These are phyloP conservation scores for Artibeus jamaicensis DNA, from an alignment of 2,797 vertebrate species.

Conservation along the genomic window DNA sequence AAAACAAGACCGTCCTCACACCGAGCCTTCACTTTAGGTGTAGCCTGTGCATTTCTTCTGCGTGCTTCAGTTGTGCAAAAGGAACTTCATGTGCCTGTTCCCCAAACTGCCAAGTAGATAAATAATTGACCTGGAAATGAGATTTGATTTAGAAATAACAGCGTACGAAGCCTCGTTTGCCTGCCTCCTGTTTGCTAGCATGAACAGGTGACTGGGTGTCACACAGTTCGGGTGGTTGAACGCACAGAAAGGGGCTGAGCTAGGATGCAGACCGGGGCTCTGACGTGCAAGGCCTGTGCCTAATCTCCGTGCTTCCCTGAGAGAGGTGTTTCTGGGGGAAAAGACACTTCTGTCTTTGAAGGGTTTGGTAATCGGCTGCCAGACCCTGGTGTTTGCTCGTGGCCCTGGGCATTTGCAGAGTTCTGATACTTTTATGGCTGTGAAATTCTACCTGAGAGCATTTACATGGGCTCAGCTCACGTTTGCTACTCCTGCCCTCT, in stretches of 20 bases:
- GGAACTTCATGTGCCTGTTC: neutral
- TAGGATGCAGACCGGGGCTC: neutral
- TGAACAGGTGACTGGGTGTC: neutral
- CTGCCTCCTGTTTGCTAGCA: neutral
- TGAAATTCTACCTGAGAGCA: neutral
- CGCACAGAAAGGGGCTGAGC: neutral
- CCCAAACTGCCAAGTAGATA: neutral
- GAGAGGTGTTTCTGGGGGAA: neutral
- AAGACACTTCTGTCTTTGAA: neutral
- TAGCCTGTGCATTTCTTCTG: neutral
- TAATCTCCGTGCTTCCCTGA: neutral
- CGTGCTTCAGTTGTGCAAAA: neutral
- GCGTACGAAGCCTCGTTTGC: neutral
- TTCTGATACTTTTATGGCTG: neutral
- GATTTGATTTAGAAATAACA: neutral
- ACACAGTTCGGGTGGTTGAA: too few relatives aligned
- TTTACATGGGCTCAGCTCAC: neutral
- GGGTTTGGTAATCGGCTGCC: neutral
- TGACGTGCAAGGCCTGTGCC: neutral
- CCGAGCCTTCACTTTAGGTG: neutral
- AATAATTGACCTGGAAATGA: neutral
- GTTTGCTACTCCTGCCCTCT: neutral
- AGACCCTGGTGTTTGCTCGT: neutral
- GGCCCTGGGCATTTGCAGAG: neutral
- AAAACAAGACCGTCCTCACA: neutral